A percentile compares a stretch with the other conserved stretches of the same genome.
phyloP scores from a whole-genome alignment of 2,113 vertebrate species.

The Carassius carassius region DNA sequence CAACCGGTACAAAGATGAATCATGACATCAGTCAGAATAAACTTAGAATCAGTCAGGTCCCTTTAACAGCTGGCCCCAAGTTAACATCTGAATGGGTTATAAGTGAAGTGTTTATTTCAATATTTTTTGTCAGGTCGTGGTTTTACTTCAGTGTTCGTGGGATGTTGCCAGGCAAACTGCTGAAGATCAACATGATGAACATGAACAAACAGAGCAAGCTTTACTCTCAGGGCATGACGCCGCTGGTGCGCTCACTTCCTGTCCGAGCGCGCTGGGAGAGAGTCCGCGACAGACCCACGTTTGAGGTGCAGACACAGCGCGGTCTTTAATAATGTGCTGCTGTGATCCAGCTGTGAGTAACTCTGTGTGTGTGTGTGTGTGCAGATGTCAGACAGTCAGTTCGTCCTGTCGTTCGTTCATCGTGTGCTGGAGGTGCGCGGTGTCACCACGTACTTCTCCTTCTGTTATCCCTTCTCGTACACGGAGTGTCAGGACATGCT shows the following conservation, averaged over 20 bases:
- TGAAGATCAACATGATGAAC: conserved; percentile 95
- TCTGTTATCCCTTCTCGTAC: conserved; percentile 97
- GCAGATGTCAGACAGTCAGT: conserved; percentile 91
- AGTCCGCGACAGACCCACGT: conserved; percentile 85
- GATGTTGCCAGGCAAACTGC: conserved; percentile 81
- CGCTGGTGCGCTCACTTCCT: conserved; percentile 88
- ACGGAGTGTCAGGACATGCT: conserved; percentile 92
- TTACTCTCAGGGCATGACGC: conserved; percentile 95
- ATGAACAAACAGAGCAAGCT: conserved; percentile 99
- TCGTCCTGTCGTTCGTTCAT: conserved; percentile 91
- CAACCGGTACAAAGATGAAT: conserved; percentile 77
- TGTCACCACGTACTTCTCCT: conserved; percentile 92
- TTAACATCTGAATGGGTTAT: too few relatives aligned
- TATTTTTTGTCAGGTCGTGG: conserved; percentile 82
- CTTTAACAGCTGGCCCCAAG: too few relatives aligned
- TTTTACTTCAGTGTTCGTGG: conserved; percentile 94
- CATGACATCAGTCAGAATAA: too few relatives aligned
- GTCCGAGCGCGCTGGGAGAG: conserved; percentile 89
- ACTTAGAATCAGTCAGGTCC: too few relatives aligned
- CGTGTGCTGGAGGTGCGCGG: conserved; percentile 87
- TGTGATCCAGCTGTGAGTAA: too few relatives aligned
- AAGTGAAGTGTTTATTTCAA: too few relatives aligned
- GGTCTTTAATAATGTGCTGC: too few relatives aligned
- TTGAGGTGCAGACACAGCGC: conserved; percentile 74
- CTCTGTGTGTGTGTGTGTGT: conserved; percentile 21